Conservation (phyloP, 2,888 invertebrate genomes). For the Augochlorella aurata region DNA sequence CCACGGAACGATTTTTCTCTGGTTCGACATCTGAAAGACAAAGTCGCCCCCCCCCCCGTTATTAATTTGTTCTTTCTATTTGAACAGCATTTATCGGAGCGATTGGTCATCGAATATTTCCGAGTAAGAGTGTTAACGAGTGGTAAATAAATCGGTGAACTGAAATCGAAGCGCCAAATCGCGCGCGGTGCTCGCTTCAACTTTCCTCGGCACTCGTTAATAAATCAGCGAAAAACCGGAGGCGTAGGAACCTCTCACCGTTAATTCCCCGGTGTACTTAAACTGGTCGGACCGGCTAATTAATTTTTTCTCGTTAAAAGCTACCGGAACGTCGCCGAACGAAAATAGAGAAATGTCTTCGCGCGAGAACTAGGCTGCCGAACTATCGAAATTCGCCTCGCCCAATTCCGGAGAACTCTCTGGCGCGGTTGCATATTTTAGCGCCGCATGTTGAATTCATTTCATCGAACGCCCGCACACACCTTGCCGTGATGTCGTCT, state of each 20-base stretch:
- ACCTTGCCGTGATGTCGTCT: background rate
- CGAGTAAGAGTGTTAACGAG: too few relatives aligned
- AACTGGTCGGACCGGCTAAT: conserved; percentile 12
- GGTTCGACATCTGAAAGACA: too few relatives aligned
- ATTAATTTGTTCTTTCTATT: too few relatives aligned
- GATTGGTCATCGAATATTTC: too few relatives aligned
- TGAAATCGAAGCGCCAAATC: background rate
- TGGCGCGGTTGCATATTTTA: background rate
- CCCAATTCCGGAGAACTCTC: background rate
- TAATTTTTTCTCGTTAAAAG: conserved; percentile 4
- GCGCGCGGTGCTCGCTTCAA: background rate
- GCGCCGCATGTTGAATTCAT: background rate
- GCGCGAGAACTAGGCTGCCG: background rate
- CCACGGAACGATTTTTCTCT: too few relatives aligned
- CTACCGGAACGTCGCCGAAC: background rate
- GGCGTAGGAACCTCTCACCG: conserved; percentile 6
- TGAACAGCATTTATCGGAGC: too few relatives aligned
- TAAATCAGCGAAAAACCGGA: conserved; percentile 2
- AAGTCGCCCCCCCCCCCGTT: too few relatives aligned
- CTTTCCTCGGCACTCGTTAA: background rate
- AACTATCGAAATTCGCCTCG: background rate
- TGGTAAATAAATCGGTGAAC: background rate
- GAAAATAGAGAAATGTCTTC: background rate
- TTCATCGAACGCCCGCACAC: background rate
- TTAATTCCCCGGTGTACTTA: conserved; percentile 1